phyloP scores from a whole-genome alignment of 2,888 invertebrate genomes.

The Nyleta sp. region DNA sequence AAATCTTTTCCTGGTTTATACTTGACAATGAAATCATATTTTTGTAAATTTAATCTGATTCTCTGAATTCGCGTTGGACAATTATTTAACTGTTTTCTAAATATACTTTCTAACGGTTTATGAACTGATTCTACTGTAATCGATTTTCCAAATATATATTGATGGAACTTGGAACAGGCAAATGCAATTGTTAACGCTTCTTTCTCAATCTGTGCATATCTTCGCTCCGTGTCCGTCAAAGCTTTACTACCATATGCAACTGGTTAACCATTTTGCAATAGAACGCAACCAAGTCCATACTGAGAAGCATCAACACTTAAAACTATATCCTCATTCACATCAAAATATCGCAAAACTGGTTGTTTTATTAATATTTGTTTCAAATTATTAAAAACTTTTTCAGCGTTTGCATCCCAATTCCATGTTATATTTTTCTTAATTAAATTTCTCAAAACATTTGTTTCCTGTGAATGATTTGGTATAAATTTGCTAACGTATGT shows the following conservation, averaged over 20 bases:
- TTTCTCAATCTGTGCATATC: constrained; percentile 12
- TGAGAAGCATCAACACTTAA: constrained; percentile 3
- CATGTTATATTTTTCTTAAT: not conserved
- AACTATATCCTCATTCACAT: not conserved
- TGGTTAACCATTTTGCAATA: not conserved
- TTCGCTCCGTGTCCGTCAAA: not conserved
- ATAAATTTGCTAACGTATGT: constrained; percentile 1
- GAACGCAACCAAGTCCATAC: not conserved
- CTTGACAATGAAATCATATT: constrained; percentile 53
- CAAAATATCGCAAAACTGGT: not conserved
- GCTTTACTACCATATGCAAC: not conserved
- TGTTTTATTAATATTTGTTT: not conserved
- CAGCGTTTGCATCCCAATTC: not conserved
- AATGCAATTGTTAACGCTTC: not conserved
- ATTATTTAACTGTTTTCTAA: constrained; percentile 1
- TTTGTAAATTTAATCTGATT: constrained; percentile 52
- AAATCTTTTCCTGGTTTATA: constrained; percentile 43
- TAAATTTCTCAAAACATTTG: not conserved
- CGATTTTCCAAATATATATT: constrained; percentile 8
- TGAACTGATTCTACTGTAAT: not conserved
- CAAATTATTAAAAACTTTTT: not conserved
- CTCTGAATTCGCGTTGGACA: constrained; percentile 1
- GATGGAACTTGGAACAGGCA: not conserved
- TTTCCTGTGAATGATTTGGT: not conserved
- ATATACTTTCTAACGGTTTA: constrained; percentile 6